These are phyloP conservation scores for Thaleichthys pacificus DNA, from an alignment of 2,797 vertebrate species.

Conservation along the genomic window DNA sequence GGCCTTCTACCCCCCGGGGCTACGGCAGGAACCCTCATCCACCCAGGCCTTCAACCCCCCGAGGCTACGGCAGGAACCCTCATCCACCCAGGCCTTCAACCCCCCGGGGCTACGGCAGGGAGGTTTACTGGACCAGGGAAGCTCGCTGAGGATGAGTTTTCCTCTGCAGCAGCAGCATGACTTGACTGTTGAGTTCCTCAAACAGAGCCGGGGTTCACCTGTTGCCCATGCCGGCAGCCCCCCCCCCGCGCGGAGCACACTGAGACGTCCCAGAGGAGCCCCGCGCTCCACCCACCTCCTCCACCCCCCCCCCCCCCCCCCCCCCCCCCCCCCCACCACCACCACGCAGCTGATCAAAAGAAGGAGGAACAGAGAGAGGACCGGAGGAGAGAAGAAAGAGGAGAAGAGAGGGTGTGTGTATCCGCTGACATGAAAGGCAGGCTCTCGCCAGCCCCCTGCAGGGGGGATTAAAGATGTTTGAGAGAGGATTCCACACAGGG, in stretches of 20 bases:
- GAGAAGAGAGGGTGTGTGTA: conserved; percentile 41
- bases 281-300: conserved; percentile 52
- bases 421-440: conserved; percentile 69
- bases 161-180: too few species aligned
- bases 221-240: conserved; percentile 21
- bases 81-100: too few species aligned
- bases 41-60: too few species aligned
- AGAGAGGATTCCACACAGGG: conserved; percentile 58
- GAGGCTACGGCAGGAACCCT: too few species aligned
- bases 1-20: too few species aligned
- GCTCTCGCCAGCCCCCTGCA: conserved; percentile 57
- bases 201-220: background rate
- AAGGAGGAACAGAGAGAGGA: conserved; percentile 27
- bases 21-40: too few species aligned
- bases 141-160: too few species aligned
- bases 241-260: conserved; percentile 33
- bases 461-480: conserved; percentile 71
- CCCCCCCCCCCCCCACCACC: conserved; percentile 31
- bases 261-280: conserved; percentile 23
- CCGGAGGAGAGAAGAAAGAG: background rate
- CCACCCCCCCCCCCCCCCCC: too few species aligned
- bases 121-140: too few species aligned
- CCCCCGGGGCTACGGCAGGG: too few species aligned
- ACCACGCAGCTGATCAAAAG: conserved; percentile 67
- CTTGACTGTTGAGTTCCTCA: too few species aligned